Evolutionary conservation across 2,888 invertebrate genomes (phyloP).

Genomic region (Sialis lutaria): DNA sequence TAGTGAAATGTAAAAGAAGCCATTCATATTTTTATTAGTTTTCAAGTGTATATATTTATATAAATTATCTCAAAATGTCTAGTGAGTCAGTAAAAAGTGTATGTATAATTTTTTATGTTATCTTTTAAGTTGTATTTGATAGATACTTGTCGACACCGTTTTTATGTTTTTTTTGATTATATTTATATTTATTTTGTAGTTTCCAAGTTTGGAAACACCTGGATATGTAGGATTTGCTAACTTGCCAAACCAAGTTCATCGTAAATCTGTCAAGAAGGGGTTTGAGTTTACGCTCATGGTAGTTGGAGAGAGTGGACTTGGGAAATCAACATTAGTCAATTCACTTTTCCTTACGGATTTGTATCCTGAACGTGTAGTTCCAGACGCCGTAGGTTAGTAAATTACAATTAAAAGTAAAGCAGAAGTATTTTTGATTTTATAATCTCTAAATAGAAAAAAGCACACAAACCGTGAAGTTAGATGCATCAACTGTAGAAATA

Average conservation of each 20-base stretch:
- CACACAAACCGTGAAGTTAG: conserved; percentile 82
- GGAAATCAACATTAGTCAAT: conserved; percentile 91
- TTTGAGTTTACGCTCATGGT: conserved; percentile 98
- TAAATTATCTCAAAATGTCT: conserved; percentile 25
- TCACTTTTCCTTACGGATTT: conserved; percentile 87
- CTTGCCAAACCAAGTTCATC: conserved; percentile 89
- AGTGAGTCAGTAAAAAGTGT: conserved; percentile 37
- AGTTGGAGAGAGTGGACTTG: conserved; percentile 76
- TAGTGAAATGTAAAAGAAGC: too few relatives aligned
- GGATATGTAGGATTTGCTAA: conserved; percentile 91
- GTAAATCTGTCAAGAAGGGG: conserved; percentile 94
- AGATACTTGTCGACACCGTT: background rate
- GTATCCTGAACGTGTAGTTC: conserved; percentile 82
- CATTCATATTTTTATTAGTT: too few relatives aligned
- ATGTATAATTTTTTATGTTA: conserved; percentile 18
- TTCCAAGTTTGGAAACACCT: conserved; percentile 68
- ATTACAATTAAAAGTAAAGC: background rate
- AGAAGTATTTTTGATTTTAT: background rate
- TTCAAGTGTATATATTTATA: background rate
- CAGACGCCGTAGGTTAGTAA: conserved; percentile 64
- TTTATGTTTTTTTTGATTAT: conserved; percentile 2
- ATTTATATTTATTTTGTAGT: conserved; percentile 31
- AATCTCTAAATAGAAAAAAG: conserved; percentile 50
- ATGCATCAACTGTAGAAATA: conserved; percentile 91
- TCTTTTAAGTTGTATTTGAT: background rate